Base-by-base conservation (phyloP, 1,140 invertebrate genomes). In the Nasonia giraulti region DNA sequence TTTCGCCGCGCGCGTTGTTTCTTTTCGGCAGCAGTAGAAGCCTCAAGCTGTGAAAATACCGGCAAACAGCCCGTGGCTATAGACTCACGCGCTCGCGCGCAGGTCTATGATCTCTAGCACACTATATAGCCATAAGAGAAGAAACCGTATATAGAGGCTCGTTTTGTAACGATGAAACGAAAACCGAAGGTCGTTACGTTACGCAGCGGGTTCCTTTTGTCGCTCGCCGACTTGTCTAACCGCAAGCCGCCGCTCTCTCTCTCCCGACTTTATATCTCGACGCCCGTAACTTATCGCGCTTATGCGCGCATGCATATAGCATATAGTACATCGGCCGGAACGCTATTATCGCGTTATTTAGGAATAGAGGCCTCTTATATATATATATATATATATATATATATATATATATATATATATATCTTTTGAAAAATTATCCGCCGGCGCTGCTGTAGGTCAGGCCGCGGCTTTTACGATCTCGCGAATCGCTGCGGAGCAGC, bases 141-240 rank as follows among this genome's bases (percentile, higher is more conserved):
- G 40, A 27, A 76, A 79, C 44, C 33, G 2, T 37, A 44, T 44
- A 20, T 74, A 33, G 33, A 4, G 14, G 89, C 88, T 91, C 90
- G 88, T 90, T 91, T 90, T 90, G 89, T 92, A 91, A 91, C 90
- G 88, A 89, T 90, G 89, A 91, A 91, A 92, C 90, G 88, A 91
- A 91, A 91, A 91, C 90, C 90, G 91, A 92, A 92, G 91, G 91
- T 92, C 91, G 92, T 92, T 92, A 90, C 88, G 89, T 90, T 90
- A 92, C 90, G 91, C 91, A 92, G 92, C 89, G 91, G 90, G 90
- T 91, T 90, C 89, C 92, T 91, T 92, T 92, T 92, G 92, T 92
- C 91, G 91, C 88, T 89, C 89, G 91, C 92, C 92, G 91, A 91
- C 91, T 37, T 37, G 90, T 87, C 90, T 90, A 91, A 91, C 91